phyloP scores from a whole-genome alignment of 2,113 vertebrate genomes.

The Cynopterus brachyotis region DNA sequence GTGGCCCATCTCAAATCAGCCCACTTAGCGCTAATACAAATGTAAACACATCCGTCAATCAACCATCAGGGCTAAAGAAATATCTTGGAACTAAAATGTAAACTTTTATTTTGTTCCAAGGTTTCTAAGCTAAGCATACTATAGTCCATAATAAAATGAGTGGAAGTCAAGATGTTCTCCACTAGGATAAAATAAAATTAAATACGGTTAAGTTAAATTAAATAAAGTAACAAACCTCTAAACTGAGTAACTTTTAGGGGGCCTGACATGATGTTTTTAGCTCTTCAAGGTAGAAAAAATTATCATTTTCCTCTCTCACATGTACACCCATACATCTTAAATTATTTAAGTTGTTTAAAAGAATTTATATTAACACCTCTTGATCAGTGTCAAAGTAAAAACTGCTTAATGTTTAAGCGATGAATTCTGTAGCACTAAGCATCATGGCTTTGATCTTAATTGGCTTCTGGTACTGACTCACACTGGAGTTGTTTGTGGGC shows the following conservation, averaged over 20 bases:
- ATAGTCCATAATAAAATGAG: neutral
- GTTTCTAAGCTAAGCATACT: neutral
- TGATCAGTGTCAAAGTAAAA: slow-evolving; percentile 82
- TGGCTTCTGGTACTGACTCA: slow-evolving; percentile 77
- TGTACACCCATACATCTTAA: slow-evolving; percentile 34
- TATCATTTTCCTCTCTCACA: neutral
- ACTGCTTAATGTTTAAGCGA: slow-evolving; percentile 80
- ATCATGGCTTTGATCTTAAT: slow-evolving; percentile 84
- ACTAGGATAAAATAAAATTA: slow-evolving; percentile 38
- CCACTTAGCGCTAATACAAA: neutral
- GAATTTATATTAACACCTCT: slow-evolving; percentile 83
- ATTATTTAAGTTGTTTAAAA: slow-evolving; percentile 81
- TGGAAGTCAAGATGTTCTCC: slow-evolving; percentile 5
- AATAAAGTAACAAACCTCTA: slow-evolving; percentile 29
- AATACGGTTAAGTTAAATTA: neutral
- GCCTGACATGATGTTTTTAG: slow-evolving; percentile 62
- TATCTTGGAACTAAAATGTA: slow-evolving; percentile 21
- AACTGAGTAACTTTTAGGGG: slow-evolving; percentile 48
- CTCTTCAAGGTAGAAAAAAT: slow-evolving; percentile 75
- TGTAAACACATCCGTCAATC: neutral
- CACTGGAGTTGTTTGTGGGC: slow-evolving; percentile 78
- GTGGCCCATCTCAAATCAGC: slow-evolving; percentile 32
- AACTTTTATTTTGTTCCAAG: neutral
- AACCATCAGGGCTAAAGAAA: slow-evolving; percentile 12
- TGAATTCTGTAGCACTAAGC: slow-evolving; percentile 73